Base-by-base conservation (phyloP, 2,888 invertebrate species). In the Patella caerulea region DNA sequence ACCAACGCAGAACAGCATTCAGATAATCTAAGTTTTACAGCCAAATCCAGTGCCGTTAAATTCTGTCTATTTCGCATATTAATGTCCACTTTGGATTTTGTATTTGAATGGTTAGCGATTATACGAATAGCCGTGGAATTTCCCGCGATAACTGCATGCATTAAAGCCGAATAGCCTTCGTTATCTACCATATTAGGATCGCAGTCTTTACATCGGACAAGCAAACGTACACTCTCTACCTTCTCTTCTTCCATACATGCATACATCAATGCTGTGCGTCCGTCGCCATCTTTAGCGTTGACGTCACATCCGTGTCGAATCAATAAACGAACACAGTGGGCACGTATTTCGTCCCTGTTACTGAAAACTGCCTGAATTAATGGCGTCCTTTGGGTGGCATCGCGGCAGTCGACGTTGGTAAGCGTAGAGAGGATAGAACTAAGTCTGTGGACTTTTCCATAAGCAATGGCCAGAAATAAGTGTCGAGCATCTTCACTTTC, bases 191-290 rank as follows among this genome's bases (percentile, higher is more conserved):
- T 56, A 75, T 87, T 88, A 2, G 85, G 84, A 73, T 88, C 84
- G 78, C 86, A 86, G 0, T 79, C 73, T 69, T 85, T 83, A 71
- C 83, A 82, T 65, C 86, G 80, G 19, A 83, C 77, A 14, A 88
- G 75, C 15, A 87, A 69, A 19, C 85, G 78, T 2, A 87, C 86
- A 9, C 86, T 78, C 71, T 88, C 87, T 7, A 84, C 77, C 76
- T 84, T 83, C 11, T 85, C 85, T 45, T 78, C 69, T 72, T 87
- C 86, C 86, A 86, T 86, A 54, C 86, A 83, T 1, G 87, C 86
- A 72, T 85, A 85, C 87, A 88, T 88, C 73, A 88, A 79, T 19
- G 86, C 86, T 11, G 84, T 86, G 17, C 85, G 82, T 0, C 88
- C 87, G 53, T 75, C 74, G n/a, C 79, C 78, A 65, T 88, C 88